phyloP scores from a whole-genome alignment of 2,888 invertebrate genomes.

The Tetropium fuscum region DNA sequence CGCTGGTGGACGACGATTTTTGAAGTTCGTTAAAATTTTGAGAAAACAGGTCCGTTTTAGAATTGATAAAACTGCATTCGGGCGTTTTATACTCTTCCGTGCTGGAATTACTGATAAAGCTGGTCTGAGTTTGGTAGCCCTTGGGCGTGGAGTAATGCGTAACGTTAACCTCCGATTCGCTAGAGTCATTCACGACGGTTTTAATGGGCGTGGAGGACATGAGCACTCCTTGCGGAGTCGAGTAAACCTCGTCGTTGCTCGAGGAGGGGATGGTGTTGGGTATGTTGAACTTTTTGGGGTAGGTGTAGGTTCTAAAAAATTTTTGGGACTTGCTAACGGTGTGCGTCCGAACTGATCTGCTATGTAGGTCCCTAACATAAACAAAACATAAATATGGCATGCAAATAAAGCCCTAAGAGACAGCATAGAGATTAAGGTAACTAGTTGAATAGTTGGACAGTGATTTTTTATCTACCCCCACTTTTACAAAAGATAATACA shows the following conservation, averaged over 20 bases:
- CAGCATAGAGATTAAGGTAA: slow-evolving; percentile 18
- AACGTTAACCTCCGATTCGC: slow-evolving; percentile 19
- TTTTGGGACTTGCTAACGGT: slow-evolving; percentile 42
- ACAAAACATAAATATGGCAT: slow-evolving; percentile 65
- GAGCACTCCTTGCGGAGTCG: slow-evolving; percentile 40
- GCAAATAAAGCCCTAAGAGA: slow-evolving; percentile 52
- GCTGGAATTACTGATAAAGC: slow-evolving; percentile 53
- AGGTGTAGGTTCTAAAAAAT: slow-evolving; percentile 51
- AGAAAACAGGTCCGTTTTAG: slow-evolving; percentile 52
- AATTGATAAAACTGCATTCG: slow-evolving; percentile 45
- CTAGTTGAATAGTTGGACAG: slow-evolving; percentile 6
- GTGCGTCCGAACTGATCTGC: slow-evolving; percentile 70
- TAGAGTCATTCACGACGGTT: slow-evolving; percentile 6
- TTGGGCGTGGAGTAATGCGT: slow-evolving; percentile 50
- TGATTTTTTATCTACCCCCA: slow-evolving; percentile 4
- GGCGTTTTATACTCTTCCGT: slow-evolving; percentile 61
- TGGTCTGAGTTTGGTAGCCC: slow-evolving; percentile 51
- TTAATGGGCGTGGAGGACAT: slow-evolving; percentile 41
- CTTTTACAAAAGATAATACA: too few relatives aligned
- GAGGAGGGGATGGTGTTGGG: slow-evolving; percentile 50
- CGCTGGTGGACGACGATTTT: slow-evolving; percentile 56
- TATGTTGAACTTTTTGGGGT: slow-evolving; percentile 55
- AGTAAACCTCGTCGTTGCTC: slow-evolving; percentile 41
- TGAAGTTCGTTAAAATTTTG: slow-evolving; percentile 57
- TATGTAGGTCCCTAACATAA: slow-evolving; percentile 71